These are phyloP conservation scores for Lepus oiostolus DNA, from an alignment of 2,797 vertebrate genomes.

Conservation along the genomic window DNA sequence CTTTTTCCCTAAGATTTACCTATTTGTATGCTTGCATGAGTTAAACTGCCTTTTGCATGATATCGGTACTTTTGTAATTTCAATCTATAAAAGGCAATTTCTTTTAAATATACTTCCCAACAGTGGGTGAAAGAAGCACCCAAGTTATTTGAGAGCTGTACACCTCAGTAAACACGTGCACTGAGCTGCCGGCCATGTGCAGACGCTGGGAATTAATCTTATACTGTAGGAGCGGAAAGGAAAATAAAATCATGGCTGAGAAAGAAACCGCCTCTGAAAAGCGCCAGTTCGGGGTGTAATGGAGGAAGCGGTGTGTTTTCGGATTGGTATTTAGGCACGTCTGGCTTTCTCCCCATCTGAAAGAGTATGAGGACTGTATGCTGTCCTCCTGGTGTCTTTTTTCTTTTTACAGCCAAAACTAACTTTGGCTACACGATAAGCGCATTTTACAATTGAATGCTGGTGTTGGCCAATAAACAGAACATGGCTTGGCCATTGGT, in stretches of 20 bases:
- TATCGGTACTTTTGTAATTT: conserved; percentile 95
- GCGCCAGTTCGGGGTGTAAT: conserved; percentile 58
- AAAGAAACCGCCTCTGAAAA: conserved; percentile 78
- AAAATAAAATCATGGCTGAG: conserved; percentile 84
- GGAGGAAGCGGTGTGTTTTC: conserved; percentile 77
- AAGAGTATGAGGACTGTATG: conserved; percentile 44
- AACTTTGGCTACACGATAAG: not conserved
- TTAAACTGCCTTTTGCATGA: conserved; percentile 92
- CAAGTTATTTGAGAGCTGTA: conserved; percentile 93
- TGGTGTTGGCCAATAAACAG: not conserved
- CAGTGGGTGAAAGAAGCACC: conserved; percentile 90
- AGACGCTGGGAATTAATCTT: conserved; percentile 93
- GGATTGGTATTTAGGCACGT: conserved; percentile 69
- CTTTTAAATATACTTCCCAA: conserved; percentile 91
- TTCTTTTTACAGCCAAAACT: conserved; percentile 17
- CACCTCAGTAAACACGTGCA: conserved; percentile 95
- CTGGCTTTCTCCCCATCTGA: conserved; percentile 20
- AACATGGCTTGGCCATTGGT: not conserved
- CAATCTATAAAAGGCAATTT: conserved; percentile 95
- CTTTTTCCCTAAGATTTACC: conserved; percentile 94
- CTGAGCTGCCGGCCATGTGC: conserved; percentile 89
- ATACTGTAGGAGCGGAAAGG: conserved; percentile 89
- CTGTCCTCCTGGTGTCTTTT: not conserved
- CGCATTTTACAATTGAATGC: not conserved
- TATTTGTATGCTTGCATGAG: conserved; percentile 95